Evolutionary conservation across 2,797 vertebrate species (phyloP), one percentile per base, ranked within the genome.

Genomic region (Manis pentadactyla): DNA sequence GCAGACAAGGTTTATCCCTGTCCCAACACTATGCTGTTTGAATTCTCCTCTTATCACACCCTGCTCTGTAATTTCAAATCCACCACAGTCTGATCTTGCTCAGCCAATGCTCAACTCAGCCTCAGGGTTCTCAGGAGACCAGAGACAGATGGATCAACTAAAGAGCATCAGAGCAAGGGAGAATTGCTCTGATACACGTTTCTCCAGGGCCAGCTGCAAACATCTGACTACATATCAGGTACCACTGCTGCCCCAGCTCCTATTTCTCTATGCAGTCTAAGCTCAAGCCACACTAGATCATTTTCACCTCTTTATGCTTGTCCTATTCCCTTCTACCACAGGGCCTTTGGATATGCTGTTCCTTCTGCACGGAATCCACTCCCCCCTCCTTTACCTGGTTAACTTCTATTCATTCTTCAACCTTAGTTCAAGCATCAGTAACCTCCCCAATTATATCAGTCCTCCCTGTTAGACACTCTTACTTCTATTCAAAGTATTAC

Each of bases 51-150:
- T 37, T n/a, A 9, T 34, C 2, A 0, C 9, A 23, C 21, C 34
- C 23, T 39, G 9, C 57, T 46, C 12, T 11, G 14, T 42, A 9
- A 39, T 2, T 3, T 17, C 7, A 14, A 61, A 49, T 29, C n/a
- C 4, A 0, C 13, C 7, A 6, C 27, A 5, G 18, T 5, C 5
- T 0, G 2, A 13, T 49, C 42, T 31, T 3, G 53, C 71, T 42
- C 61, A 0, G 3, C 11, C 39, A 8, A 37, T 0, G 8, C n/a
- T 39, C 27, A 11, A 4, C 39, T 37, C 19, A 39, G 46, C 42
- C 17, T 6, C 6, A 14, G 64, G 15, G 82, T 63, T 19, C 31
- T 53, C 11, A 4, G 71, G 42, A 63, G 51, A 82, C 84, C 39
- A 12, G n/a, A 51, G 51, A 53, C 21, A 29, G 27, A 1, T 3